Evolutionary conservation across 2,797 vertebrate species (phyloP).

Genomic region (Centroberyx gerrardi): DNA sequence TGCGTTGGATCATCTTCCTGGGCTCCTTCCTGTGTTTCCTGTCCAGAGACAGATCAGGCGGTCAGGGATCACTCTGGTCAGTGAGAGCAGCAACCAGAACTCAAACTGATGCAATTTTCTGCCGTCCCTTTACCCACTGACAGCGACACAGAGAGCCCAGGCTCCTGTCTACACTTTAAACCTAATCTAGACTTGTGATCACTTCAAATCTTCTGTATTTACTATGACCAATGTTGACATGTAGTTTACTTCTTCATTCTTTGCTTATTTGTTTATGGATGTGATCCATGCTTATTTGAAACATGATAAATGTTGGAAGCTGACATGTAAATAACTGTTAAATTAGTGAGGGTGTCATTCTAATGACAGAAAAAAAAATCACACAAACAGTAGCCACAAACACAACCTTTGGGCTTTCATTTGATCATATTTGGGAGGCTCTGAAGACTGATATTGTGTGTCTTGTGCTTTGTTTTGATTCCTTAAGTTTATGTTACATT

Average conservation of each 20-base stretch:
- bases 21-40: conserved; percentile 94
- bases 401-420: neutral
- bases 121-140: conserved; percentile 37
- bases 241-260: too few relatives aligned
- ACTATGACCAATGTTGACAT: too few relatives aligned
- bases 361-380: neutral
- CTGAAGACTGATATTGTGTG: neutral
- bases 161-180: neutral
- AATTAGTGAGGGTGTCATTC: conserved; percentile 3
- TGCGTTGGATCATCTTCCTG: conserved; percentile 86
- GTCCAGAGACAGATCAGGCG: conserved; percentile 85
- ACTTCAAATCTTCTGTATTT: neutral
- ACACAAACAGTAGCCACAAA: neutral
- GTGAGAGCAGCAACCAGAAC: conserved; percentile 58
- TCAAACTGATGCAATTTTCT: conserved; percentile 68
- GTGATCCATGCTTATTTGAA: neutral
- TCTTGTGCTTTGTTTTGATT: too few relatives aligned
- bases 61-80: conserved; percentile 78
- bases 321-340: neutral
- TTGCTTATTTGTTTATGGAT: too few relatives aligned
- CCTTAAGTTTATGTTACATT: too few relatives aligned
- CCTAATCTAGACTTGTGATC: conserved; percentile 13
- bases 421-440: neutral
- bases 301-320: neutral
- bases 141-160: conserved; percentile 1